Evolutionary conservation across 2,797 vertebrate species (phyloP).

Genomic region (Clarias fuscus): DNA sequence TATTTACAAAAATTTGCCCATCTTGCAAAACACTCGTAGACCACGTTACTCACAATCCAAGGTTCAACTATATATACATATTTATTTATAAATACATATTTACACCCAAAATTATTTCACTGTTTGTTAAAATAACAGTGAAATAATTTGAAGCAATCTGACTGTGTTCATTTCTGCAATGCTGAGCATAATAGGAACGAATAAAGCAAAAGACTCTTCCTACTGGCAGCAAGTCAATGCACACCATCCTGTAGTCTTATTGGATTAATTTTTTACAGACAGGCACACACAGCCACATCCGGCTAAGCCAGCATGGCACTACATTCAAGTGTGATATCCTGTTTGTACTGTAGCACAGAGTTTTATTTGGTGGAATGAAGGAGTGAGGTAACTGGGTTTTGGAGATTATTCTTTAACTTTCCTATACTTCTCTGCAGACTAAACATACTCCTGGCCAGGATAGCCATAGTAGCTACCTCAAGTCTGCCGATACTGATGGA

Average conservation of each 20-base stretch:
- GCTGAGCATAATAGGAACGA: neutral
- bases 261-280: neutral
- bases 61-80: no score
- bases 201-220: neutral
- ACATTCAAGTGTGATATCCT: conserved; percentile 1
- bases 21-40: no score
- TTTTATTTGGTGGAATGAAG: neutral
- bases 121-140: neutral
- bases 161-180: neutral
- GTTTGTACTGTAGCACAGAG: neutral
- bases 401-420: neutral
- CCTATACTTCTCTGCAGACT: conserved; percentile 1
- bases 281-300: neutral
- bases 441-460: neutral
- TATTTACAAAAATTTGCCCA: no score
- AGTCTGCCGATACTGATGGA: conserved; percentile 17
- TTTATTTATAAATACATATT: neutral
- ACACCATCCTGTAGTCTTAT: neutral
- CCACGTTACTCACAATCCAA: no score
- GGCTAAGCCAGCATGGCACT: neutral
- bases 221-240: neutral
- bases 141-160: neutral
- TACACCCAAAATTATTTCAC: no score
- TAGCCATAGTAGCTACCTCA: conserved; percentile 13
- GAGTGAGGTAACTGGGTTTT: neutral